Evolutionary conservation across 2,888 invertebrate genomes (phyloP).

Genomic region (Unio pictorum): DNA sequence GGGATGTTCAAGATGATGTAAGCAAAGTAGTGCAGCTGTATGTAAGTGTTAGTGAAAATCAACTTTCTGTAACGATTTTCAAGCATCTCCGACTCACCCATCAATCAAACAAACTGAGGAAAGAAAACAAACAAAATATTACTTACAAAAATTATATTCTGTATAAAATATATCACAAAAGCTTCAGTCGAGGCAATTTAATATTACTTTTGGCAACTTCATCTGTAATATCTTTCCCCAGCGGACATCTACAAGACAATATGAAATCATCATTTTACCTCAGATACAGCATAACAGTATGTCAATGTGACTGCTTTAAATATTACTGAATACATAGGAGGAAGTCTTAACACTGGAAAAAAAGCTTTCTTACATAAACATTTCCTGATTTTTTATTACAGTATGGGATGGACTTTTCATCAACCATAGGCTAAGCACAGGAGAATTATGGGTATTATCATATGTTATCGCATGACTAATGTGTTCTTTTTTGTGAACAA

Average conservation of each 20-base stretch:
- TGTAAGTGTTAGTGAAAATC: too few species aligned
- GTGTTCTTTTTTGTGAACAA: background rate
- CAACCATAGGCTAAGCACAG: background rate
- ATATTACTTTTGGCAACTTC: constrained; percentile 21
- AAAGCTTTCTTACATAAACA: too few species aligned
- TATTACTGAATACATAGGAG: too few species aligned
- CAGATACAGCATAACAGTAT: background rate
- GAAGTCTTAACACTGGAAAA: too few species aligned
- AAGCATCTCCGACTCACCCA: too few species aligned
- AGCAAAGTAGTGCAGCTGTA: too few species aligned
- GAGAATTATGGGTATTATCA: background rate
- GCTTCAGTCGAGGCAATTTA: constrained; percentile 21
- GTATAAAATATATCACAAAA: background rate
- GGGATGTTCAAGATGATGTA: too few species aligned
- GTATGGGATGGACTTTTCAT: background rate
- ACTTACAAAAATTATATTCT: too few species aligned
- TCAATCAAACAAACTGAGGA: too few species aligned
- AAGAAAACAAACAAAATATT: too few species aligned
- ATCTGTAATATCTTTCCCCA: constrained; percentile 34
- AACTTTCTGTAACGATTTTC: too few species aligned
- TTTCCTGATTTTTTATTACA: background rate
- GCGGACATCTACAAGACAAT: constrained; percentile 32
- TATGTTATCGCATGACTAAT: background rate
- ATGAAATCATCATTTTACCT: background rate
- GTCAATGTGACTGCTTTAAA: too few species aligned